Base-by-base conservation (phyloP, 2,797 vertebrate species). In the Brachyalestes nurse region DNA sequence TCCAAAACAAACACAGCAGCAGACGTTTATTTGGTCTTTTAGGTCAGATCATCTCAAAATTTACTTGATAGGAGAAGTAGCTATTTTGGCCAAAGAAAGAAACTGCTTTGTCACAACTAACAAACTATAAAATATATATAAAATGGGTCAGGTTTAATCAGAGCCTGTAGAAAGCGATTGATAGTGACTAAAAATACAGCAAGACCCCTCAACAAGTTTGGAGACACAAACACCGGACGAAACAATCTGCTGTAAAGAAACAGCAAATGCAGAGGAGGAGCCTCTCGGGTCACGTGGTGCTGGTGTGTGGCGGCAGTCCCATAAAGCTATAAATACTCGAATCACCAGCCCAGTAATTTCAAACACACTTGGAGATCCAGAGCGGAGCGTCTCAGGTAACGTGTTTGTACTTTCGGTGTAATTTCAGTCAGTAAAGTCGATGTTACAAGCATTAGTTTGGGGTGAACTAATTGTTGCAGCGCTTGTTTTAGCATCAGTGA, bases 291-390 rank as follows among this genome's bases (percentile, higher is more conserved):
- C 76, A 82, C 72, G 81, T 82, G 81, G 0, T 19, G n/a, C n/a
- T 69, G 40, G 53, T 40, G 69, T 25, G 13, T 45, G 13, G 12
- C n/a, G 2, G 62, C 34, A 40, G 9, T 9, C 16, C 3, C 53
- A 19, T 6, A 38, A 6, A 53, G 12, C 13, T 78, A 82, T 82
- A 82, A 78, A 78, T 78, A 78, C 19, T 40, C 25, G 0, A 7
- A 21, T 10, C 62, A 51, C 53, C 5, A 0, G 9, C 38, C 51
- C 64, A 4, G 2, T 75, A 75, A 70, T 70, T 75, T 78, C 62
- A 82, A 74, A 62, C 55, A 75, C 64, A 8, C 38, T 47, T 1
- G 53, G 64, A 78, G 28, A 6, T 4, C 25, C 3, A 3, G 0
- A 5, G 21, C 5, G 28, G 2, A 47, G 7, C 10, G 1, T 0